These are phyloP conservation scores for Drosophila pectinifera DNA, from an alignment of 1,140 invertebrate genomes.

Conservation along the genomic window DNA sequence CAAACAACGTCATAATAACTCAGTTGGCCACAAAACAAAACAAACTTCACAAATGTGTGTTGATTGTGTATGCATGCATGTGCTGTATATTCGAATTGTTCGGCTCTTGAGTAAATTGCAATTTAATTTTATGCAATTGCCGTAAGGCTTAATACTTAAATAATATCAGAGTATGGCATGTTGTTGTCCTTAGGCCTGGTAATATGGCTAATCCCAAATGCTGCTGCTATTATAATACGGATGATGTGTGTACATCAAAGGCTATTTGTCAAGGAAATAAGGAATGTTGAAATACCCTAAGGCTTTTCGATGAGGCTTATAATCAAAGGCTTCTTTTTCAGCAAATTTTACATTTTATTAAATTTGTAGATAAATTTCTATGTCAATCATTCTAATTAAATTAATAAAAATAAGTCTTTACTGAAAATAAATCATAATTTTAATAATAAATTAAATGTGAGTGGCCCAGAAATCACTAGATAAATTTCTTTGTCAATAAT, in stretches of 20 bases:
- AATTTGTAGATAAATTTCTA: background rate
- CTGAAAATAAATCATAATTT: no score
- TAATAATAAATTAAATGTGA: no score
- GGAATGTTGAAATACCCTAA: constrained; percentile 14
- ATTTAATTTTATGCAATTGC: constrained; percentile 64
- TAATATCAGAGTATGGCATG: constrained; percentile 26
- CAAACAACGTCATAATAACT: constrained; percentile 71
- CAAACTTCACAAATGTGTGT: constrained; percentile 53
- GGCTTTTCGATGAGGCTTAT: background rate
- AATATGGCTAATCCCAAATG: constrained; percentile 63
- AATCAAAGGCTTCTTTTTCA: background rate
- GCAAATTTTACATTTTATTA: background rate
- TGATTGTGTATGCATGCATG: constrained; percentile 5
- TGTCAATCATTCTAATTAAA: no score
- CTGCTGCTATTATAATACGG: constrained; percentile 35
- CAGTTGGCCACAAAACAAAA: constrained; percentile 62
- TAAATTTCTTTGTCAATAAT: no score
- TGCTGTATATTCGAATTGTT: constrained; percentile 14
- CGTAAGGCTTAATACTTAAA: constrained; percentile 29
- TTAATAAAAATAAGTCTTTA: no score
- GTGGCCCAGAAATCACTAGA: no score
- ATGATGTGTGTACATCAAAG: constrained; percentile 15
- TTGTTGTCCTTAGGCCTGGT: constrained; percentile 43
- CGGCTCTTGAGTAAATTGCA: constrained; percentile 55
- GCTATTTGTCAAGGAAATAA: constrained; percentile 1